phyloP scores from a whole-genome alignment of 2,888 invertebrate species.

The Prosapia bicincta region DNA sequence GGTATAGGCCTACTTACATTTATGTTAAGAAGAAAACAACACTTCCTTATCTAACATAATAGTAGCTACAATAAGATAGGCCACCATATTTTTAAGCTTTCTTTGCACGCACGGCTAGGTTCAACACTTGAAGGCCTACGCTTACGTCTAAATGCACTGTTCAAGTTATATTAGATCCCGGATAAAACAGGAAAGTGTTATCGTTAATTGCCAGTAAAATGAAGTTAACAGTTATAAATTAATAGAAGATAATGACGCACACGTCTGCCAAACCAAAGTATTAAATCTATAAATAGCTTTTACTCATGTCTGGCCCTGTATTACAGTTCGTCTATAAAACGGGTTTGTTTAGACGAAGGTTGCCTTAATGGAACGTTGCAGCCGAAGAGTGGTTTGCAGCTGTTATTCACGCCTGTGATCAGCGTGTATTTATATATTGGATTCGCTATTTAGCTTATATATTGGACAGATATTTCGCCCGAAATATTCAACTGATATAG shows the following conservation, averaged over 20 bases:
- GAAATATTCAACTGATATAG: not conserved
- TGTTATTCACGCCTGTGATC: not conserved
- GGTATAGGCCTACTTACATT: too few species aligned
- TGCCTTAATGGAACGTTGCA: not conserved
- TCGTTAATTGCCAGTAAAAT: not conserved
- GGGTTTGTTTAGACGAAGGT: not conserved
- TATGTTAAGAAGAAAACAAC: too few species aligned
- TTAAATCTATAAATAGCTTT: not conserved
- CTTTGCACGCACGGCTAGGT: too few species aligned
- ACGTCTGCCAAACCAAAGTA: not conserved
- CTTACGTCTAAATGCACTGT: too few species aligned
- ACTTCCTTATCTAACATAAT: too few species aligned
- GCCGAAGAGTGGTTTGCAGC: not conserved
- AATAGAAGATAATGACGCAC: not conserved
- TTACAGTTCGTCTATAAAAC: not conserved
- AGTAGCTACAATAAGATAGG: too few species aligned
- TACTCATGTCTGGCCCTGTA: not conserved
- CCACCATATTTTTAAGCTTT: too few species aligned
- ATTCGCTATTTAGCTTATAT: not conserved
- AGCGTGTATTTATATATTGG: not conserved
- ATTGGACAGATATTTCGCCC: not conserved
- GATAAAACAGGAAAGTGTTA: too few species aligned
- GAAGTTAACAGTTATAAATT: not conserved
- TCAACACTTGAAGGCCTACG: too few species aligned
- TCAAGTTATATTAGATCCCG: too few species aligned